phyloP scores from a whole-genome alignment of 2,113 vertebrate species.

The Pipa parva region DNA sequence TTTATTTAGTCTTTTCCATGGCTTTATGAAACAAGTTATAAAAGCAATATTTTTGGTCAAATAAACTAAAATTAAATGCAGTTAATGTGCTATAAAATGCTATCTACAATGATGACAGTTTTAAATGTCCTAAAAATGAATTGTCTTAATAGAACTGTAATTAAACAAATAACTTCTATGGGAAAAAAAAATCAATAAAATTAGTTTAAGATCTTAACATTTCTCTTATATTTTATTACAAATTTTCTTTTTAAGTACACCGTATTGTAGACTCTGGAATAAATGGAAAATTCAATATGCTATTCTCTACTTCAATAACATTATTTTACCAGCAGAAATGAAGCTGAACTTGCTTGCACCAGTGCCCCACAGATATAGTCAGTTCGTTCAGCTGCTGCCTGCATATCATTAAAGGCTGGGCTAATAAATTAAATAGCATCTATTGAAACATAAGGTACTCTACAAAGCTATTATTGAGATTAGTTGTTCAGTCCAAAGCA shows the following conservation, averaged over 20 bases:
- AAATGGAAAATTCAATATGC: not conserved
- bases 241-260: not conserved
- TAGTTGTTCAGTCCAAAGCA: not conserved
- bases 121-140: too few species aligned
- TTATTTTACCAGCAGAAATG: not conserved
- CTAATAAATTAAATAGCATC: not conserved
- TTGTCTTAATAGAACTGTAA: too few species aligned
- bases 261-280: not conserved
- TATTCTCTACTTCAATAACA: not conserved
- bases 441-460: not conserved
- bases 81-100: too few species aligned
- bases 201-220: not conserved
- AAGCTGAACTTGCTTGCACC: not conserved
- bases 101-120: too few species aligned
- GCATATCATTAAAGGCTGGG: not conserved
- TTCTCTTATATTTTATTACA: conserved; percentile 4
- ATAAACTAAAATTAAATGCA: too few species aligned
- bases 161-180: not conserved
- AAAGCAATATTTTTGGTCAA: too few species aligned
- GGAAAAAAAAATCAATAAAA: not conserved
- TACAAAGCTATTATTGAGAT: not conserved
- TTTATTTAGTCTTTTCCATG: too few species aligned
- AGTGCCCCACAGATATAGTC: not conserved
- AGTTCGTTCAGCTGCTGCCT: not conserved
- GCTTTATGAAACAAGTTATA: too few species aligned